Evolutionary conservation across 2,797 vertebrate species (phyloP).

Genomic region (Cirrhinus mrigala): DNA sequence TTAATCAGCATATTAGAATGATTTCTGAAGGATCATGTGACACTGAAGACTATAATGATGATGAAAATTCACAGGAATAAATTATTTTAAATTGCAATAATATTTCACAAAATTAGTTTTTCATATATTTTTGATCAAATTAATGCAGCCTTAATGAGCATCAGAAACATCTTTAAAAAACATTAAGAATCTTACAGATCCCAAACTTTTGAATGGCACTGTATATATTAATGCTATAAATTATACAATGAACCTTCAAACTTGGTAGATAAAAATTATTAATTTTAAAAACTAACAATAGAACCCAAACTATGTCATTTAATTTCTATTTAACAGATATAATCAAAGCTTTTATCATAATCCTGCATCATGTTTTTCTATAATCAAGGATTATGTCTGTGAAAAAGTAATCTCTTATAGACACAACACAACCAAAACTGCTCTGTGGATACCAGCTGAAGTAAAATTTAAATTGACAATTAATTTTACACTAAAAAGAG

Average conservation of each 20-base stretch:
- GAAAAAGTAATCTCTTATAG: background rate
- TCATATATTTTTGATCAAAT: too few relatives aligned
- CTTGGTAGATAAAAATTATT: background rate
- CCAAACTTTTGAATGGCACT: too few relatives aligned
- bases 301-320: background rate
- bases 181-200: too few relatives aligned
- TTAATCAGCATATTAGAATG: too few relatives aligned
- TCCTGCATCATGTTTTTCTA: background rate
- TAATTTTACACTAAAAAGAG: background rate
- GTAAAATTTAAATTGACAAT: background rate
- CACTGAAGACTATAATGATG: too few relatives aligned
- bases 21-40: too few relatives aligned
- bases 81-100: too few relatives aligned
- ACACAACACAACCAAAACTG: background rate
- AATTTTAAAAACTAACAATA: background rate
- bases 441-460: background rate
- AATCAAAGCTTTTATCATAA: background rate
- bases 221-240: too few relatives aligned
- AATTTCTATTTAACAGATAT: background rate
- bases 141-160: too few relatives aligned
- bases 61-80: too few relatives aligned
- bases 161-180: too few relatives aligned
- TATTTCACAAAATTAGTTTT: too few relatives aligned
- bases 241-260: background rate
- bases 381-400: background rate